These are phyloP conservation scores for Hybognathus amarus DNA, from an alignment of 2,797 vertebrate species.

Conservation along the genomic window DNA sequence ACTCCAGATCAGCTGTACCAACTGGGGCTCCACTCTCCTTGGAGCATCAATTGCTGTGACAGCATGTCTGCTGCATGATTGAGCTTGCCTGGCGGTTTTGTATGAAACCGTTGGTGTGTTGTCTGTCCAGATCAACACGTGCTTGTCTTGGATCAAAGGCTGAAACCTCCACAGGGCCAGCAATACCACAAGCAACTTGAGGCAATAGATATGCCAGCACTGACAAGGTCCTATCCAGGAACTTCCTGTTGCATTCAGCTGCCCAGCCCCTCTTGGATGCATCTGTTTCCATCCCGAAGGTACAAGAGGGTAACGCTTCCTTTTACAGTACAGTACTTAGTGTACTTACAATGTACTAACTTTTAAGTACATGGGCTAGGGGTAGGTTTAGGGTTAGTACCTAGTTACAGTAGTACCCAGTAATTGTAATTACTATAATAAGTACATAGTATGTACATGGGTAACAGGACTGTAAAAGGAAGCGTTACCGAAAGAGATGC, in stretches of 20 bases:
- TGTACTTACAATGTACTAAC: no score
- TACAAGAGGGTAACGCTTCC: no score
- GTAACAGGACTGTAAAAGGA: no score
- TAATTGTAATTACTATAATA: no score
- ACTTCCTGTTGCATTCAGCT: neutral
- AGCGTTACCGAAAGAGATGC: neutral
- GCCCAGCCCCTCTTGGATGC: neutral
- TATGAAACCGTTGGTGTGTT: neutral
- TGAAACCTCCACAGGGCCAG: neutral
- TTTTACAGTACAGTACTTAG: no score
- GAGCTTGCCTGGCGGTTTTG: neutral
- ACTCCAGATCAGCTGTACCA: neutral
- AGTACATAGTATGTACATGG: no score
- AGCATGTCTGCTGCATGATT: neutral
- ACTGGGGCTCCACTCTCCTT: neutral
- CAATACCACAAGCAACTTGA: neutral
- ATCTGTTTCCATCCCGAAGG: neutral
- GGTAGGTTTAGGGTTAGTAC: no score
- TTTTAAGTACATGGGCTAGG: no score
- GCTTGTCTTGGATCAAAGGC: neutral
- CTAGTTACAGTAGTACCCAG: no score
- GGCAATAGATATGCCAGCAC: neutral
- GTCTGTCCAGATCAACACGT: neutral
- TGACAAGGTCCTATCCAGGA: neutral
- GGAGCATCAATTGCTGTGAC: neutral